Evolutionary conservation across 2,888 invertebrate genomes (phyloP).

Genomic region (Prosapia bicincta): DNA sequence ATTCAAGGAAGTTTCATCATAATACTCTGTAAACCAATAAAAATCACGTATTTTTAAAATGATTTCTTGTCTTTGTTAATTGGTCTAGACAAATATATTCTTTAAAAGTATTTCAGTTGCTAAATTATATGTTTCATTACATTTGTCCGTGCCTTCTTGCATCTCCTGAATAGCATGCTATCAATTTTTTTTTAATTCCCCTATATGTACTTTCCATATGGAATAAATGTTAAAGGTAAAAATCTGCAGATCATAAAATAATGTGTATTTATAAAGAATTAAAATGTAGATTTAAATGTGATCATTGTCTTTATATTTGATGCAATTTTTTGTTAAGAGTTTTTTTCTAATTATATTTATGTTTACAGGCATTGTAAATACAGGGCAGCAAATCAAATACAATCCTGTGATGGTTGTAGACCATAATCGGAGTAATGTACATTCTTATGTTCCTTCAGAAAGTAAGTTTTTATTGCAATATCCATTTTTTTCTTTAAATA

Average conservation of each 20-base stretch:
- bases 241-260: too few relatives aligned
- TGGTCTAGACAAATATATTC: too few relatives aligned
- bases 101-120: too few relatives aligned
- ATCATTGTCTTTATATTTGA: too few relatives aligned
- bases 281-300: neutral
- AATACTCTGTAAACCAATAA: too few relatives aligned
- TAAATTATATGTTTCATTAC: too few relatives aligned
- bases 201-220: neutral
- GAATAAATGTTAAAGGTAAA: neutral
- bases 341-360: too few relatives aligned
- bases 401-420: conserved; percentile 49
- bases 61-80: too few relatives aligned
- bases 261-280: neutral
- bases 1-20: too few relatives aligned
- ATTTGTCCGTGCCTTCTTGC: neutral
- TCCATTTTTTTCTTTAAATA: too few relatives aligned
- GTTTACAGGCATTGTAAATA: neutral
- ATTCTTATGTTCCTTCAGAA: conserved; percentile 29
- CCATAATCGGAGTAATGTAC: conserved; percentile 39
- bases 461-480: conserved; percentile 13
- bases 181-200: neutral
- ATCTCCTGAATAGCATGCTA: neutral
- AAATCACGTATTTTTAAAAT: too few relatives aligned
- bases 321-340: too few relatives aligned
- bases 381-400: conserved; percentile 35